Percentiles rank a stretch among this genome's conserved stretches.
Conservation (phyloP, 2,888 invertebrate species). For the Eledona agricola region DNA sequence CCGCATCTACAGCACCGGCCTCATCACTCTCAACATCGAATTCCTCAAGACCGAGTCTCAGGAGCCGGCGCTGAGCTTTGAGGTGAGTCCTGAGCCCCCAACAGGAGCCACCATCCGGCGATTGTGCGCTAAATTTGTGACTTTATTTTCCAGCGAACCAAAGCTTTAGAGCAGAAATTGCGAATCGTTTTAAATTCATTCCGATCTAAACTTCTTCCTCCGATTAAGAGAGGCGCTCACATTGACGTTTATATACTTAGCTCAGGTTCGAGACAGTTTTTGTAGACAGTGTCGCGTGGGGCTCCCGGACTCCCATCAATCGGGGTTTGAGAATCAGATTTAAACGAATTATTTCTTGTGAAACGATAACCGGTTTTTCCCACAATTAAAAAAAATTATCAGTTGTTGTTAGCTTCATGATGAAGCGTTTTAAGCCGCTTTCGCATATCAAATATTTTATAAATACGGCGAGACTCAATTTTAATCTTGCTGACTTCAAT, state of each 20-base stretch:
- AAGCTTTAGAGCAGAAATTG: conserved; percentile 80
- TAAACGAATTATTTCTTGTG: no score
- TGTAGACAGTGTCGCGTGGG: conserved; percentile 9
- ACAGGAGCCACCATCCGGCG: no score
- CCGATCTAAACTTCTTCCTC: conserved; percentile 82
- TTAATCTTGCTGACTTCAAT: no score
- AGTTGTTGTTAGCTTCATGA: no score
- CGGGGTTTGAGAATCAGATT: no score
- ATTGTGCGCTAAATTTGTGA: conserved; percentile 39
- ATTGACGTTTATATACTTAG: conserved; percentile 87
- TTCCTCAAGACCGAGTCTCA: conserved; percentile 81
- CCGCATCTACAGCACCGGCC: conserved; percentile 77
- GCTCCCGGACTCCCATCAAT: no score
- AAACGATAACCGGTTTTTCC: not conserved
- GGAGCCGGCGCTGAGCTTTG: conserved; percentile 76
- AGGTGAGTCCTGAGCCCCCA: no score
- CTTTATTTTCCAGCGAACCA: conserved; percentile 70
- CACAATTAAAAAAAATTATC: no score
- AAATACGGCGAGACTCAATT: no score
- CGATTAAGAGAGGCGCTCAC: conserved; percentile 82
- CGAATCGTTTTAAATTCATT: conserved; percentile 75
- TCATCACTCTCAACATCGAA: conserved; percentile 84
- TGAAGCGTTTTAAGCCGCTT: no score
- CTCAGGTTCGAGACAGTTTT: conserved; percentile 72
- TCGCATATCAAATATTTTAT: no score